Conservation (phyloP, 2,888 invertebrate genomes). For the Tanytarsus gracilentus region DNA sequence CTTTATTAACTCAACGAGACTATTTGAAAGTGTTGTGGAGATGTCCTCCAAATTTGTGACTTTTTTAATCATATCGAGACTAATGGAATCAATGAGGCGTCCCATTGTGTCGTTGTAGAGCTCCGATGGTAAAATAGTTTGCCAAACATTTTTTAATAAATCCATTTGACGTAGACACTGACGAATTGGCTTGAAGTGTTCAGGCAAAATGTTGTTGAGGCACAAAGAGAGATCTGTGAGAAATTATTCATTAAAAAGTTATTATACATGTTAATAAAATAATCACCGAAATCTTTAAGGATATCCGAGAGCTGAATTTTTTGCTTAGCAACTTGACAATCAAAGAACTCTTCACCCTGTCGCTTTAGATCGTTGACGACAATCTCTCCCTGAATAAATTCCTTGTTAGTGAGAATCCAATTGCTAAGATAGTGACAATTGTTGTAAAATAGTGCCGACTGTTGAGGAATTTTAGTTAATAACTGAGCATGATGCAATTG, state of each 20-base stretch:
- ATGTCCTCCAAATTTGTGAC: constrained; percentile 75
- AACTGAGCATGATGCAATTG: constrained; percentile 71
- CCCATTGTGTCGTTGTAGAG: constrained; percentile 66
- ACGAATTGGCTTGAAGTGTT: constrained; percentile 58
- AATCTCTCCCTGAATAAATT: constrained; percentile 50
- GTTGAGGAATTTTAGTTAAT: constrained; percentile 77
- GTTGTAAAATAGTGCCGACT: constrained; percentile 77
- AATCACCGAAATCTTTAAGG: constrained; percentile 61
- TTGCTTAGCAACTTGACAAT: constrained; percentile 66
- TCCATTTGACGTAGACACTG: constrained; percentile 79
- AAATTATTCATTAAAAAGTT: constrained; percentile 7
- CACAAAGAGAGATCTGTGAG: constrained; percentile 30
- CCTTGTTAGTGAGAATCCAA: constrained; percentile 56
- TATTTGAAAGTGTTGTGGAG: constrained; percentile 68
- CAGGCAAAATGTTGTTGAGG: constrained; percentile 37
- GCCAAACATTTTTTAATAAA: constrained; percentile 79
- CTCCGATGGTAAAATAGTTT: constrained; percentile 66
- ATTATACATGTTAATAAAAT: background rate
- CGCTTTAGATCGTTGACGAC: constrained; percentile 59
- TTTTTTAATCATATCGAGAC: constrained; percentile 39
- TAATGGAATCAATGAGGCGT: constrained; percentile 43
- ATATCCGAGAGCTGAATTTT: constrained; percentile 65
- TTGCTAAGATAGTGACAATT: constrained; percentile 85
- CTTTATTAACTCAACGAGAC: constrained; percentile 53
- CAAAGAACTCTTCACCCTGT: constrained; percentile 60